A percentile compares a stretch with the other conserved stretches of the same genome.
Conservation (phyloP, 2,888 invertebrate genomes). For the Drosophila anomelani region DNA sequence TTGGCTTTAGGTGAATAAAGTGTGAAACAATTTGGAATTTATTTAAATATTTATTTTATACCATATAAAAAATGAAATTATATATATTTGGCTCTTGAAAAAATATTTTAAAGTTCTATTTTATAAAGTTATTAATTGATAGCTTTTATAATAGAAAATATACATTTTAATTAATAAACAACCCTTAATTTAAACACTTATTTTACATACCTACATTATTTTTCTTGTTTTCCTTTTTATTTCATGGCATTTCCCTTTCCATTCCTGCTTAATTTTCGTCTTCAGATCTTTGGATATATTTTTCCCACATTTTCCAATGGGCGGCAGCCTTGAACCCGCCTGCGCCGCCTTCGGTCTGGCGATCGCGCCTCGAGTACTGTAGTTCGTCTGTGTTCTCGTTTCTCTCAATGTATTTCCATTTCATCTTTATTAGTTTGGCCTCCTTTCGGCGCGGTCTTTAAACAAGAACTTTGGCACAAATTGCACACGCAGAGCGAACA, state of each 20-base stretch:
- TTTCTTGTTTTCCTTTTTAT: neutral
- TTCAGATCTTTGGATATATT: slow-evolving; percentile 1
- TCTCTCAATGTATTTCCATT: slow-evolving; percentile 57
- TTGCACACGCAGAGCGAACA: slow-evolving; percentile 49
- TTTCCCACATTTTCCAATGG: slow-evolving; percentile 27
- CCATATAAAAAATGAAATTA: no score
- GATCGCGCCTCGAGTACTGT: slow-evolving; percentile 19
- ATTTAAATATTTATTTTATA: no score
- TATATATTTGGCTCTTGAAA: neutral
- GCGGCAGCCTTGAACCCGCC: slow-evolving; percentile 36
- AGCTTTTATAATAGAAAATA: neutral
- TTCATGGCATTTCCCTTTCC: neutral
- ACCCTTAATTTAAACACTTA: no score
- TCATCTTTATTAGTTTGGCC: slow-evolving; percentile 72
- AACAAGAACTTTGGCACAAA: slow-evolving; percentile 59
- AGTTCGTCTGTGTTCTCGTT: slow-evolving; percentile 38
- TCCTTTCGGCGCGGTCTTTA: slow-evolving; percentile 52
- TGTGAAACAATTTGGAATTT: neutral
- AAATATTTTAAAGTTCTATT: neutral
- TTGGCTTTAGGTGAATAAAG: neutral
- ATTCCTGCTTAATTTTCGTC: neutral
- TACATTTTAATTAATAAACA: neutral
- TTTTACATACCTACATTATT: neutral
- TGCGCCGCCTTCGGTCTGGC: slow-evolving; percentile 20
- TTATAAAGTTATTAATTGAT: neutral